Evolutionary conservation across 2,113 vertebrate genomes (phyloP).

Genomic region (Pantherophis guttatus): DNA sequence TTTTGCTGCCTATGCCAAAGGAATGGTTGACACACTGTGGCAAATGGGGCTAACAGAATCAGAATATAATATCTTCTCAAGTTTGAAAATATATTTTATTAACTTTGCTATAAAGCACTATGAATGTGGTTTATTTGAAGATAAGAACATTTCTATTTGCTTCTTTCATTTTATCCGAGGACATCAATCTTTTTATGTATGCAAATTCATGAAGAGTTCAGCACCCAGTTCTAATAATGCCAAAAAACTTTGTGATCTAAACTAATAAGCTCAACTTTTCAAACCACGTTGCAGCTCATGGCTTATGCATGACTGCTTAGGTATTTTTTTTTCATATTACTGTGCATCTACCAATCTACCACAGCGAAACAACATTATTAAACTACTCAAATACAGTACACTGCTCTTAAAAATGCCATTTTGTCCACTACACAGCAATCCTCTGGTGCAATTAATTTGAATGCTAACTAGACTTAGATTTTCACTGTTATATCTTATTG

Average conservation of each 20-base stretch:
- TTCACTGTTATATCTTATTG: slow-evolving; percentile 42
- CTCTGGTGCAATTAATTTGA: background rate
- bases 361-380: slow-evolving; percentile 22
- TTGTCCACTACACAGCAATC: background rate
- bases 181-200: background rate
- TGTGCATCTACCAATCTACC: slow-evolving; percentile 24
- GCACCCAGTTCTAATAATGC: background rate
- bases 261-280: slow-evolving; percentile 31
- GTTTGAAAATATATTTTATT: background rate
- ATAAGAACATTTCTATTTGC: background rate
- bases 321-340: slow-evolving; percentile 34
- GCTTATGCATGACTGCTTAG: slow-evolving; percentile 35
- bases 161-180: background rate
- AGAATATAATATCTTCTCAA: background rate
- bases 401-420: slow-evolving; percentile 27
- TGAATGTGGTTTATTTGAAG: background rate
- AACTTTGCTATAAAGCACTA: background rate
- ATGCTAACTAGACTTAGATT: slow-evolving; percentile 7
- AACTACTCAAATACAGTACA: slow-evolving; percentile 26
- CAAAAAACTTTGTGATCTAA: slow-evolving; percentile 32
- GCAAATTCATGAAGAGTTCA: background rate
- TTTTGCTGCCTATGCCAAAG: background rate
- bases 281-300: slow-evolving; percentile 7
- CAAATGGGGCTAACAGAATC: background rate
- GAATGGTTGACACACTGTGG: background rate